Percentiles rank a stretch among this genome's conserved stretches.
phyloP scores from a whole-genome alignment of 2,888 invertebrate species.

The Latrodectus elegans region DNA sequence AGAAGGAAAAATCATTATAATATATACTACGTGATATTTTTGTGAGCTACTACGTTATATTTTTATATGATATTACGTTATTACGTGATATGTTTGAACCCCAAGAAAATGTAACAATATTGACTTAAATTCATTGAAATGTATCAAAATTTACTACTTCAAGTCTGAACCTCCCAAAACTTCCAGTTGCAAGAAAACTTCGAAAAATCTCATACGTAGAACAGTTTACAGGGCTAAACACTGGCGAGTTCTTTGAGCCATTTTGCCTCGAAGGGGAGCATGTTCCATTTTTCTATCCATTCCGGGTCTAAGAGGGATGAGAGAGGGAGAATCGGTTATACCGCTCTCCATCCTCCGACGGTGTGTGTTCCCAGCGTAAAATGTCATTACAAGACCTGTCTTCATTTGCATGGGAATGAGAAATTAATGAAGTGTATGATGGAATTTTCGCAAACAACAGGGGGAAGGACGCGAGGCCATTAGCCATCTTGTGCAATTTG shows the following conservation, averaged over 20 bases:
- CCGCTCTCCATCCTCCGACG: slow-evolving; percentile 39
- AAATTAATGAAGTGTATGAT: slow-evolving; percentile 72
- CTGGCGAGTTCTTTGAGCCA: slow-evolving; percentile 9
- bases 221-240: too few species aligned
- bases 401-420: slow-evolving; percentile 72
- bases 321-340: slow-evolving; percentile 61
- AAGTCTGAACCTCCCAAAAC: too few species aligned
- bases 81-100: not conserved
- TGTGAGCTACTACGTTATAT: too few species aligned
- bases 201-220: too few species aligned
- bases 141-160: too few species aligned
- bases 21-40: too few species aligned
- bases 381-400: slow-evolving; percentile 70
- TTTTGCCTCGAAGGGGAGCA: slow-evolving; percentile 10
- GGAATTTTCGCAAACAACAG: slow-evolving; percentile 71
- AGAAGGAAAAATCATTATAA: too few species aligned
- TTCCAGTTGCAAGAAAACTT: too few species aligned
- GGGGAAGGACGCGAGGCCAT: slow-evolving; percentile 61
- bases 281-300: slow-evolving; percentile 57
- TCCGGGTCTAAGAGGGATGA: slow-evolving; percentile 22
- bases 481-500: slow-evolving; percentile 70
- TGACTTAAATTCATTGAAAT: not conserved
- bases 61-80: too few species aligned
- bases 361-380: slow-evolving; percentile 60
- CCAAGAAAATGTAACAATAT: not conserved